Evolutionary conservation across 37 sponge, comb jelly and placozoan genomes (phyloP).

Genomic region (Cladorhizidae sp.): DNA sequence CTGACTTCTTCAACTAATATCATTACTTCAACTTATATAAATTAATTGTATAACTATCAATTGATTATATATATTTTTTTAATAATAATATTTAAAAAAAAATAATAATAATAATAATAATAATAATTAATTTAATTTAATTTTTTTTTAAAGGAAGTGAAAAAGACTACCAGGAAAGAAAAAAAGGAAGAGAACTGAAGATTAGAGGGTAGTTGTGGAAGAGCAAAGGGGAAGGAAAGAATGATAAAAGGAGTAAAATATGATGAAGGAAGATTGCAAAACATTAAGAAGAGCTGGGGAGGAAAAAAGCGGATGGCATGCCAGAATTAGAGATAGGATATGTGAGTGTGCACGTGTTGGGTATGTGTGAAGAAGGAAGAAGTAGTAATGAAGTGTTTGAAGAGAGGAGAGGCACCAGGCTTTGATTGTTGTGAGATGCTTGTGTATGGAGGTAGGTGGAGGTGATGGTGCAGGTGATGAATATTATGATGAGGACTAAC

Average conservation of each 20-base stretch:
- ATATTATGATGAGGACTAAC: too few relatives aligned
- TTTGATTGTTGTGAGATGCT: too few relatives aligned
- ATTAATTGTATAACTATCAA: too few relatives aligned
- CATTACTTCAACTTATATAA: too few relatives aligned
- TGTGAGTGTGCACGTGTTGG: background rate
- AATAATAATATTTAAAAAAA: background rate
- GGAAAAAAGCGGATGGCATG: conserved; percentile 26
- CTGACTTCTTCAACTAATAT: too few relatives aligned
- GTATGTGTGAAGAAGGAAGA: background rate
- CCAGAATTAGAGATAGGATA: background rate
- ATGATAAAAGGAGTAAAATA: too few relatives aligned
- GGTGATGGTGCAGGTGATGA: too few relatives aligned
- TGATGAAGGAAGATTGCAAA: conserved; percentile 21
- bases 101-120: background rate
- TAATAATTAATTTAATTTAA: background rate
- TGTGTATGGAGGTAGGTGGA: too few relatives aligned
- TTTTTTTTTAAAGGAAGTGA: background rate
- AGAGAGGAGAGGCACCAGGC: too few relatives aligned
- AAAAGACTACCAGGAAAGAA: conserved; percentile 65
- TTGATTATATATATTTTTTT: too few relatives aligned
- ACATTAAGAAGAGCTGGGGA: too few relatives aligned
- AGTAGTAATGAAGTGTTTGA: too few relatives aligned
- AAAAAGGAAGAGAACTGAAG: conserved; percentile 77
- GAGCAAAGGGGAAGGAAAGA: conserved; percentile 32
- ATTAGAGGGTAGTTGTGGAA: conserved; percentile 25